Evolutionary conservation across 92 coral and sea anemone species (phyloP).

Genomic region (Palythoa caribaeorum): DNA sequence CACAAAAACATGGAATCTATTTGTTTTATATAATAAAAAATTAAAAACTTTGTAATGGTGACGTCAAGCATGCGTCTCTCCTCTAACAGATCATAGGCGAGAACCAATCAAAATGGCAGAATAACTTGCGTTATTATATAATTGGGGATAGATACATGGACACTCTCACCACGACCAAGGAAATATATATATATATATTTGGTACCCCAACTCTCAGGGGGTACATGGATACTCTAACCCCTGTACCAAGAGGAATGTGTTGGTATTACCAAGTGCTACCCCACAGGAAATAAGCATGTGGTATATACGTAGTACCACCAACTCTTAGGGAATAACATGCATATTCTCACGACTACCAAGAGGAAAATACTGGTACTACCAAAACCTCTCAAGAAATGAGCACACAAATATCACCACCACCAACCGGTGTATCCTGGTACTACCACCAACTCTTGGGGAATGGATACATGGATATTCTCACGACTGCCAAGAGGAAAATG

Average conservation of each 20-base stretch:
- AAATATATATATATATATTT: not conserved
- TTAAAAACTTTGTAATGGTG: too few relatives aligned
- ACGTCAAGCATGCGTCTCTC: too few relatives aligned
- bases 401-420: not conserved
- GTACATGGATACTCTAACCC: too few relatives aligned
- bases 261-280: not conserved
- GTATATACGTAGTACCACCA: not conserved
- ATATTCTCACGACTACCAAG: not conserved
- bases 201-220: not conserved
- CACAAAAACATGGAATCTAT: too few relatives aligned
- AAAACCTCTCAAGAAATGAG: not conserved
- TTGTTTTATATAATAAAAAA: too few relatives aligned
- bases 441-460: not conserved
- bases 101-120: too few relatives aligned
- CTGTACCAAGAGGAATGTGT: not conserved
- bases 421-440: not conserved
- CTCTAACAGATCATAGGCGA: too few relatives aligned
- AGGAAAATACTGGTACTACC: not conserved
- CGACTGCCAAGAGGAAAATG: not conserved
- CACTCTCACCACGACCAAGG: not conserved
- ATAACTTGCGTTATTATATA: too few relatives aligned
- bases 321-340: not conserved
- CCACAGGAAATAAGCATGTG: too few relatives aligned
- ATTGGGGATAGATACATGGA: not conserved
- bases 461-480: not conserved